Evolutionary conservation across 2,797 vertebrate genomes (phyloP).

Genomic region (Pseudomugil tenellus): DNA sequence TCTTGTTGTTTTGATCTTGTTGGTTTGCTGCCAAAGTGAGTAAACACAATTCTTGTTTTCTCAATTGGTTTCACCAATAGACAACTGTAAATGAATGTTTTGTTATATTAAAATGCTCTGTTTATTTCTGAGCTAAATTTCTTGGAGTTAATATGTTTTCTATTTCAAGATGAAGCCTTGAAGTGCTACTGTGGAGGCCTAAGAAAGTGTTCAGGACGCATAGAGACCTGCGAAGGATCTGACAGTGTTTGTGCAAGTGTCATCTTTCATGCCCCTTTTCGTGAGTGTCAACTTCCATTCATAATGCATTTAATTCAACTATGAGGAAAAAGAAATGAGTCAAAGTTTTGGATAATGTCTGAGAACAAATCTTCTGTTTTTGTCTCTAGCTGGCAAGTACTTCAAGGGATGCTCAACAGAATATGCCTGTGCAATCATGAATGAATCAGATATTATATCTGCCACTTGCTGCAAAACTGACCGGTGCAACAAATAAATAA

Average conservation of each 20-base stretch:
- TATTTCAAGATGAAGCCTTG: slow-evolving; percentile 37
- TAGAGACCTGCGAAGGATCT: slow-evolving; percentile 2
- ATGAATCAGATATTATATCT: accelerated
- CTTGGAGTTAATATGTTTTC: neutral
- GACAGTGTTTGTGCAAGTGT: slow-evolving; percentile 12
- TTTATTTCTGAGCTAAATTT: neutral
- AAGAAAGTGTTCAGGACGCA: accelerated
- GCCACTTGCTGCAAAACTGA: slow-evolving; percentile 25
- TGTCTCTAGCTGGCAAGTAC: slow-evolving; percentile 11
- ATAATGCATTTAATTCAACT: neutral
- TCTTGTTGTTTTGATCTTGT: no score
- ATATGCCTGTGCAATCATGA: neutral
- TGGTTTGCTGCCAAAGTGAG: no score
- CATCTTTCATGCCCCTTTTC: neutral
- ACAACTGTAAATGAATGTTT: no score
- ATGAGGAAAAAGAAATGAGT: neutral
- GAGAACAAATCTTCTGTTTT: neutral
- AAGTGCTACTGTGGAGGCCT: slow-evolving; percentile 27
- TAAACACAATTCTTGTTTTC: no score
- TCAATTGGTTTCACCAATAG: no score
- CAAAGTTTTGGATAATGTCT: neutral
- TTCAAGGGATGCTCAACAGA: slow-evolving; percentile 12
- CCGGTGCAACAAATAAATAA: slow-evolving; percentile 32
- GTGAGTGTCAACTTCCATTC: slow-evolving; percentile 6
- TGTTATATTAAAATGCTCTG: accelerated